phyloP scores from a whole-genome alignment of 1,140 invertebrate genomes.

The Vanessa atalanta region DNA sequence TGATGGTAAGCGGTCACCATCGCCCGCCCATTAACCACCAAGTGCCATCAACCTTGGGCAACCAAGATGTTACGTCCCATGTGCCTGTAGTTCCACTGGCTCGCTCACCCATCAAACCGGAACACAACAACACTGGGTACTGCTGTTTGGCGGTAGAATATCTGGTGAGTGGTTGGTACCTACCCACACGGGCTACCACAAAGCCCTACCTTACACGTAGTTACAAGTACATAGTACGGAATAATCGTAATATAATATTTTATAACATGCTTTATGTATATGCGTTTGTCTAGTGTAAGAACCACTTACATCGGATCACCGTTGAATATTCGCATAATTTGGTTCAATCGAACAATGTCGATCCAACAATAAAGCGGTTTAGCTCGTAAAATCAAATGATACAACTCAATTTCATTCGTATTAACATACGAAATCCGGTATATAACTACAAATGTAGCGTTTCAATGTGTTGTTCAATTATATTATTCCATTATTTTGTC shows the following conservation, averaged over 20 bases:
- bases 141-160: too few species aligned
- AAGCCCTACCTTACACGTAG: too few species aligned
- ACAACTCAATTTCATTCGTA: conserved; percentile 27
- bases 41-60: too few species aligned
- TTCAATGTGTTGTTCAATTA: neutral
- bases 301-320: neutral
- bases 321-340: conserved; percentile 15
- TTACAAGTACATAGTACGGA: too few species aligned
- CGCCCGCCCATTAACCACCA: too few species aligned
- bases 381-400: conserved; percentile 29
- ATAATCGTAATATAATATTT: neutral
- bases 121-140: too few species aligned
- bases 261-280: neutral
- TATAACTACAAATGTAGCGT: conserved; percentile 12
- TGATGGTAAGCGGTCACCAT: too few species aligned
- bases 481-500: neutral
- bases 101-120: too few species aligned
- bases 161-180: too few species aligned
- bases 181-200: too few species aligned
- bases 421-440: conserved; percentile 20
- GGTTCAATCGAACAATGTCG: conserved; percentile 16
- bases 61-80: too few species aligned
- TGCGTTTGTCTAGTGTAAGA: neutral
- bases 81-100: too few species aligned
- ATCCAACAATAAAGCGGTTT: conserved; percentile 24